These are phyloP conservation scores for Laspeyria flexula DNA, from an alignment of 2,888 invertebrate genomes.

Conservation along the genomic window DNA sequence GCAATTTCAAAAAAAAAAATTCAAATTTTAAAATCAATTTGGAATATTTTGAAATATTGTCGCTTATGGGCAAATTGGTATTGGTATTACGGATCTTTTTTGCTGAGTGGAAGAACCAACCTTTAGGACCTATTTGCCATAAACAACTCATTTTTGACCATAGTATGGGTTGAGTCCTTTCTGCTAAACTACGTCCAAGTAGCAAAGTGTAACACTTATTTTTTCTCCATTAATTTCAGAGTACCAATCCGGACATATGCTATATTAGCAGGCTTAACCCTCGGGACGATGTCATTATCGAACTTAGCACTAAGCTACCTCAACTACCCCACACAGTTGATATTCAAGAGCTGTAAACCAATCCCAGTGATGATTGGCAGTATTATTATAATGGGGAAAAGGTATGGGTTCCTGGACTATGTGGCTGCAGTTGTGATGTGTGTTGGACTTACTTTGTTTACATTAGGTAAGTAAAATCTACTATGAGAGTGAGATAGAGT, in stretches of 20 bases:
- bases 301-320: constrained; percentile 97
- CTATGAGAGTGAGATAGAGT: too few relatives aligned
- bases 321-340: constrained; percentile 98
- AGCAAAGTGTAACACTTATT: too few relatives aligned
- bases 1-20: too few relatives aligned
- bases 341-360: constrained; percentile 98
- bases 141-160: too few relatives aligned
- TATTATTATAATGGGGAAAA: constrained; percentile 95
- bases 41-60: too few relatives aligned
- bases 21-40: too few relatives aligned
- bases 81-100: too few relatives aligned
- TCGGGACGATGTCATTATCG: constrained; percentile 98
- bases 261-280: constrained; percentile 93
- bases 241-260: constrained; percentile 94
- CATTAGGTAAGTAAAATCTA: constrained; percentile 88
- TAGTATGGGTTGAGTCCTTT: too few relatives aligned
- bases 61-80: too few relatives aligned
- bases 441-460: constrained; percentile 95
- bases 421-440: constrained; percentile 95
- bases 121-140: too few relatives aligned
- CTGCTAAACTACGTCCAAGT: too few relatives aligned
- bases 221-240: constrained; percentile 78
- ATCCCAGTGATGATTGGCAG: constrained; percentile 98
- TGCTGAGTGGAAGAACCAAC: too few relatives aligned
- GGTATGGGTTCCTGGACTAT: constrained; percentile 93